These are phyloP conservation scores for Cosmopolites sordidus DNA, from an alignment of 2,888 invertebrate genomes.

Conservation along the genomic window DNA sequence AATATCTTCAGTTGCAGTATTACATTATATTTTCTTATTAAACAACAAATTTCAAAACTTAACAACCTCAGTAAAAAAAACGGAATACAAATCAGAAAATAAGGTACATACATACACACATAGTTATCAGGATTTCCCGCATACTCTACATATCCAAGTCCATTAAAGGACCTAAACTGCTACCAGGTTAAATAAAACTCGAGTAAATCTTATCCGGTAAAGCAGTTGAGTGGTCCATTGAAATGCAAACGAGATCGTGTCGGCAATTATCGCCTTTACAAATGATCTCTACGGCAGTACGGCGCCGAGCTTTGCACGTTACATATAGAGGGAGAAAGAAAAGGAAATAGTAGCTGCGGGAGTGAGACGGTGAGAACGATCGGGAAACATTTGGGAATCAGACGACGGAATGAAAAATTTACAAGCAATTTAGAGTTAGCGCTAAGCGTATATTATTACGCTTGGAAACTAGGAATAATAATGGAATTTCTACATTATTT, in stretches of 20 bases:
- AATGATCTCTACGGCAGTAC: constrained; percentile 13
- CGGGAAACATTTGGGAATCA: no score
- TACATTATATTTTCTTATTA: no score
- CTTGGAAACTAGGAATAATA: no score
- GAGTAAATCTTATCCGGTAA: constrained; percentile 22
- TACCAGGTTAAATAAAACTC: constrained; percentile 26
- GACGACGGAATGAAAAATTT: no score
- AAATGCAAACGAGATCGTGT: constrained; percentile 38
- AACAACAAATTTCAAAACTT: no score
- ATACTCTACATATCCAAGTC: constrained; percentile 21
- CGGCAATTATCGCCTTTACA: constrained; percentile 37
- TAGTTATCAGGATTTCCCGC: constrained; percentile 21
- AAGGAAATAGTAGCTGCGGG: background rate
- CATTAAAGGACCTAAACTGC: constrained; percentile 21
- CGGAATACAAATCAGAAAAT: no score
- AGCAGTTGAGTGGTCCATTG: constrained; percentile 28
- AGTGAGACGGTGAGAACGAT: background rate
- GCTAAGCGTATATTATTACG: no score
- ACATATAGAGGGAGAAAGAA: background rate
- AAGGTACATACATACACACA: no score
- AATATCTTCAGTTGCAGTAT: no score
- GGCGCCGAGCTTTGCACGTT: background rate
- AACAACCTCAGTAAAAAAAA: no score
- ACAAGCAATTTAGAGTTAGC: no score
- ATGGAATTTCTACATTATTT: no score